These are phyloP conservation scores for Batillaria attramentaria DNA, from an alignment of 1,140 invertebrate genomes.

Conservation along the genomic window DNA sequence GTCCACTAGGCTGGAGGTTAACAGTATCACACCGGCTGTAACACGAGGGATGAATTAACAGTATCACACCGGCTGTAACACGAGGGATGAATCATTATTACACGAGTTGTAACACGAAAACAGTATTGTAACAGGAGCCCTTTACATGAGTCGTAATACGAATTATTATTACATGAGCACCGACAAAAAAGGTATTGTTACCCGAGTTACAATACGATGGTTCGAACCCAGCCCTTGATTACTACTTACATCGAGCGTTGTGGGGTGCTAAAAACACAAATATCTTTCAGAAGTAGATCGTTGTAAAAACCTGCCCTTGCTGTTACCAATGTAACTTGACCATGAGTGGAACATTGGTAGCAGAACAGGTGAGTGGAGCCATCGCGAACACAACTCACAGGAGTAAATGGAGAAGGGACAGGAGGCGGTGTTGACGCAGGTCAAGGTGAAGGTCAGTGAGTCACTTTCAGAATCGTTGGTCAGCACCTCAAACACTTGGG, in stretches of 20 bases:
- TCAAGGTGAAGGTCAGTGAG: not conserved
- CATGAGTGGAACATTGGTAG: no score
- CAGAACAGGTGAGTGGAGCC: not conserved
- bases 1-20: not conserved
- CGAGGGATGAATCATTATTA: not conserved
- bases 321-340: no score
- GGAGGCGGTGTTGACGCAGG: not conserved
- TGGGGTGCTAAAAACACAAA: no score
- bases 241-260: no score
- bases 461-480: constrained; percentile 15
- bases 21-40: not conserved
- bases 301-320: no score
- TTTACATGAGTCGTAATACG: no score
- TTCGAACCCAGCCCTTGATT: no score
- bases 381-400: not conserved
- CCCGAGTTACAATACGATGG: no score
- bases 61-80: not conserved
- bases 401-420: constrained; percentile 29
- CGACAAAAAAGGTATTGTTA: no score
- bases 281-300: no score
- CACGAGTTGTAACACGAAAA: not conserved
- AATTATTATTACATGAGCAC: no score
- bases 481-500: not conserved
- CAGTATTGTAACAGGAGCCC: no score
- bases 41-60: not conserved